Evolutionary conservation across 2,888 invertebrate genomes (phyloP), one percentile per base, ranked within the genome.

Genomic region (Germaria angustata): DNA sequence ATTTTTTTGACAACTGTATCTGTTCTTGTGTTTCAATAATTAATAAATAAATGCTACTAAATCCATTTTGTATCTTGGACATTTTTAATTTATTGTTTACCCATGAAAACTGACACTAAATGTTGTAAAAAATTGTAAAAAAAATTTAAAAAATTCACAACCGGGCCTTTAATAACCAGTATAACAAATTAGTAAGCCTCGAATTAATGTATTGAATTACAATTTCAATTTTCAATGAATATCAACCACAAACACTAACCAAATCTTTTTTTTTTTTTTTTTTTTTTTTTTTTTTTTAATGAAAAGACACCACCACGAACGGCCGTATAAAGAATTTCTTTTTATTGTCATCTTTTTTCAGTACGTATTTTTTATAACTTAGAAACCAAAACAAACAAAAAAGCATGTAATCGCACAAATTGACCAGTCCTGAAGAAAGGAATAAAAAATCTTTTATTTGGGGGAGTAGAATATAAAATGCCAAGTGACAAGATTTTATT

Each of bases 121-220:
- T 61, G 44, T 28, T 13, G 13, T 17, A 15, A 17, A 28, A 63
- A 17, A 9, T 44, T 28, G 28, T 44, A 44, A 11, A 41, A 22
- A 28, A 28, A 36, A 41, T 17, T 28, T 20, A 28, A 63, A 46
- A 44, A 32, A 63, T 46, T 63, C 20, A 63, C 20, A 44, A 20
- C 17, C 41, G 46, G 17, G 17, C 8, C 32, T 46, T 63, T 63
- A 32, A 32, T 63, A 46, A 46, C 63, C 28, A 41, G 63, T 63
- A 63, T 63, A 32, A 32, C 28, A 63, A 63, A 63, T 63, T 46
- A 20, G 17, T 32, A 46, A 44, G 28, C 46, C 28, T 32, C 17
- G 24, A 46, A 63, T 63, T 63, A 63, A 44, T 41, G 20, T 59
- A 59, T 59, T 24, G 24, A 41, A 9, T 59, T 59, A 41, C 59